A percentile compares a stretch with the other conserved stretches of the same genome.
phyloP scores from a whole-genome alignment of 1,140 invertebrate genomes.

The Bombus picipes region DNA sequence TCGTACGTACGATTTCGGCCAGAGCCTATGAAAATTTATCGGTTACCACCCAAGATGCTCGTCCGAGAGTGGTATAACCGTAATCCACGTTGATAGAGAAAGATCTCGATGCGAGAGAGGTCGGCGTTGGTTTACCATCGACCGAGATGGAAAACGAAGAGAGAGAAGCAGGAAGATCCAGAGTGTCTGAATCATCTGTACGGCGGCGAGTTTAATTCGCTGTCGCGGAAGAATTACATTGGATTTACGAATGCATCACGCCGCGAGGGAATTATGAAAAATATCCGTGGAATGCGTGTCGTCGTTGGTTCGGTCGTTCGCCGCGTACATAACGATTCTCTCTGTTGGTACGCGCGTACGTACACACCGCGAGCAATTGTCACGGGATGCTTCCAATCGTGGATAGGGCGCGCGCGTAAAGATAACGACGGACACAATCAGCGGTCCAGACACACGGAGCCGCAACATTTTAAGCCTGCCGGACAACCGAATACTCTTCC shows the following conservation, averaged over 20 bases:
- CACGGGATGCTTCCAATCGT: background rate
- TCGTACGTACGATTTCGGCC: slow-evolving; percentile 50
- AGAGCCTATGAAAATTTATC: slow-evolving; percentile 50
- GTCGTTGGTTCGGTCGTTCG: background rate
- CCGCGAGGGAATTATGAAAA: slow-evolving; percentile 29
- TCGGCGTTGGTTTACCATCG: background rate
- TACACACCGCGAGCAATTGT: slow-evolving; percentile 51
- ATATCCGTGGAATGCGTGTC: slow-evolving; percentile 43
- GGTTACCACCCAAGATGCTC: slow-evolving; percentile 30
- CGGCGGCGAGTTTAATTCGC: slow-evolving; percentile 17
- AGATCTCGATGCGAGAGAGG: background rate
- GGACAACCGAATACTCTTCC: slow-evolving; percentile 21
- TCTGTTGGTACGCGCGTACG: background rate
- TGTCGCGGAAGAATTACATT: slow-evolving; percentile 26
- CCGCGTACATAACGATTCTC: background rate
- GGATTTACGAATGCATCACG: slow-evolving; percentile 23
- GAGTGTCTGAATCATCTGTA: background rate
- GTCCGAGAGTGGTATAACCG: background rate
- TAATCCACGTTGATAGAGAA: slow-evolving; percentile 8
- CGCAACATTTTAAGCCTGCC: slow-evolving; percentile 9
- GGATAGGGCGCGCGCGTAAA: slow-evolving; percentile 5
- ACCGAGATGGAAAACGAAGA: background rate
- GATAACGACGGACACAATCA: slow-evolving; percentile 39
- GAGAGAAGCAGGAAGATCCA: background rate
- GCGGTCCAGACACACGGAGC: background rate